Conservation (phyloP, 2,888 invertebrate genomes). For the Prosopocoilus inquinatus region DNA sequence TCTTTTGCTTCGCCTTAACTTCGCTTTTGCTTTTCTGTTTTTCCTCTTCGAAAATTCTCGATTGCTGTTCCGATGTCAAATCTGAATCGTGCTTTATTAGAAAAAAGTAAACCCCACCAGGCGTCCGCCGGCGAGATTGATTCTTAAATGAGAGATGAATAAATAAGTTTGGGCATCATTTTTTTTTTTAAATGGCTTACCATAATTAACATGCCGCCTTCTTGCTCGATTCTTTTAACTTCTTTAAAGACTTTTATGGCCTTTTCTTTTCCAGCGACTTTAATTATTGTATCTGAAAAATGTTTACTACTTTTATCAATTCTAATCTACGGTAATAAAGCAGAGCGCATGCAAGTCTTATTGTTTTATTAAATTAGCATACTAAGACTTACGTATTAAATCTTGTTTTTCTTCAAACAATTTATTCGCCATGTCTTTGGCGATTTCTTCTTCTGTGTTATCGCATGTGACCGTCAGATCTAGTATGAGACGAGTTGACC, state of each 20-base stretch:
- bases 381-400: constrained; percentile 62
- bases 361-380: too few species aligned
- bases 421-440: constrained; percentile 70
- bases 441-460: constrained; percentile 60
- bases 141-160: constrained; percentile 55
- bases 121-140: constrained; percentile 76
- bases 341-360: too few species aligned
- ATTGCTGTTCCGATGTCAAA: constrained; percentile 64
- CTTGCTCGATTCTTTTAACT: constrained; percentile 78
- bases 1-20: constrained; percentile 57
- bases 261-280: constrained; percentile 69
- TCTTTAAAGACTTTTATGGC: constrained; percentile 73
- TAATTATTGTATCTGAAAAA: constrained; percentile 66
- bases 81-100: constrained; percentile 71
- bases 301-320: constrained; percentile 1
- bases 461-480: constrained; percentile 57
- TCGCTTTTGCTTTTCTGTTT: constrained; percentile 57
- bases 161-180: too few species aligned
- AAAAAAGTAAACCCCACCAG: constrained; percentile 83
- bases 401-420: constrained; percentile 72
- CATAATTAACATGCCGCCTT: constrained; percentile 84
- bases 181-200: constrained; percentile 49
- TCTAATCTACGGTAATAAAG: too few species aligned
- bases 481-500: constrained; percentile 57
- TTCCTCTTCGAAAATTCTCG: constrained; percentile 68